Conservation (phyloP, 2,113 vertebrate species). For the Ginglymostoma cirratum region DNA sequence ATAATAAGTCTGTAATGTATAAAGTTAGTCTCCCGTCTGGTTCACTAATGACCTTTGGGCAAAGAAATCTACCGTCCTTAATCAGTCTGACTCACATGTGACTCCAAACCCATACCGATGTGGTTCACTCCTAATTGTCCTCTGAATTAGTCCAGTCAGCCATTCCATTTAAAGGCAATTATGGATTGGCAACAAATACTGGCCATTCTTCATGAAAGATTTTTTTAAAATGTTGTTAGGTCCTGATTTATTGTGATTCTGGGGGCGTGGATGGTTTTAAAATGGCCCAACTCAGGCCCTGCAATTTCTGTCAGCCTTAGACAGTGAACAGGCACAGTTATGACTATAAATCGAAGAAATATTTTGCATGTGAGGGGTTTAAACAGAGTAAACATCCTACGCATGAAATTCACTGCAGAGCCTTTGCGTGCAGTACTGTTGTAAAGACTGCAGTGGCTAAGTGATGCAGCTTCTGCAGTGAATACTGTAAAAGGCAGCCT, state of each 20-base stretch:
- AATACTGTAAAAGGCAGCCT: neutral
- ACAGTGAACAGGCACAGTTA: neutral
- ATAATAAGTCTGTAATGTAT: too few relatives aligned
- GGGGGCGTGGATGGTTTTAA: neutral
- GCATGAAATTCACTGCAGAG: neutral
- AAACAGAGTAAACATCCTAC: neutral
- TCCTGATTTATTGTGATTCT: neutral
- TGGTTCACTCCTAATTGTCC: too few relatives aligned
- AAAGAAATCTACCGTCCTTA: too few relatives aligned
- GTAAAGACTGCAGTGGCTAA: neutral
- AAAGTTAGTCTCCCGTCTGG: too few relatives aligned
- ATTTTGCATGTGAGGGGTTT: neutral
- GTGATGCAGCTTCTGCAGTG: neutral
- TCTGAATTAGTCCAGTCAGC: too few relatives aligned
- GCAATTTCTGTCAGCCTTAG: neutral
- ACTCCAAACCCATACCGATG: too few relatives aligned
- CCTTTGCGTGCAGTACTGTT: neutral
- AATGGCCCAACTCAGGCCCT: neutral
- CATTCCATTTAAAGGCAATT: too few relatives aligned
- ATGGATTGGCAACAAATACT: too few relatives aligned
- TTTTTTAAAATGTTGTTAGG: neutral
- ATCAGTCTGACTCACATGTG: too few relatives aligned
- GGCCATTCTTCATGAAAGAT: too few relatives aligned
- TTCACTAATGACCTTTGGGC: too few relatives aligned
- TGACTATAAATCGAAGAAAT: neutral